Base-by-base conservation (phyloP, 2,113 vertebrate genomes). In the Pleuronectes platessa region DNA sequence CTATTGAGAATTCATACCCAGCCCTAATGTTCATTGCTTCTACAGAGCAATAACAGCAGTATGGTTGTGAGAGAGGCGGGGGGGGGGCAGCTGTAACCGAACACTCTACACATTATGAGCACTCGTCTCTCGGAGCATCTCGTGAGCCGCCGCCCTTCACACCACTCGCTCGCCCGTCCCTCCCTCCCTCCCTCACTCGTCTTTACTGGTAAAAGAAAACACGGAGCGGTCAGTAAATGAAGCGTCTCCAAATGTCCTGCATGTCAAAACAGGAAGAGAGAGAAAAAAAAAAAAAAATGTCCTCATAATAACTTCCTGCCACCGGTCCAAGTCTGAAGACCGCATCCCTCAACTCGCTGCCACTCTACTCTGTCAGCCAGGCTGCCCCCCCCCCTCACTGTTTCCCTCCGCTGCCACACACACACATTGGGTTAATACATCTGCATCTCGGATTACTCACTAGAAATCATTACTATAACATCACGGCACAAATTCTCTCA, bases 221-320 rank as follows among this genome's bases (percentile, higher is more conserved):
- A 14, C 24, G 13, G 21, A 8, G 24, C 18, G 56, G 26, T 72
- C 65, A 49, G 49, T 53, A 70, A 40, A 58, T 79, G 63, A 78
- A 70, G 42, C 17, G 1, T 4, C 66, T 76, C 60, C 65, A 79
- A 76, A 76, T 27, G 56, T 82, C 63, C 64, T 59, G 62, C 53
- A 90, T 80, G 86, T 84, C 84, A 86, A 89, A 89, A 91, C 88
- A 92, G 89, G 85, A 92, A 86, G 55, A 82, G 81, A 79, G 85
- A 68, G n/a, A n/a, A n/a, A 74, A 79, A 80, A 65, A 31, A 54
- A 62, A 78, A 31, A 59, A 62, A 78, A 89, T 90, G 21, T 88
- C 68, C 74, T 73, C 87, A 83, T 82, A 88, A 89, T 68, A 81
- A 87, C 88, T 90, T 91, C 86, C 90, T 88, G 90, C 76, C 23